Conservation (phyloP, 2,888 invertebrate species). For the Gerosis bhagava region DNA sequence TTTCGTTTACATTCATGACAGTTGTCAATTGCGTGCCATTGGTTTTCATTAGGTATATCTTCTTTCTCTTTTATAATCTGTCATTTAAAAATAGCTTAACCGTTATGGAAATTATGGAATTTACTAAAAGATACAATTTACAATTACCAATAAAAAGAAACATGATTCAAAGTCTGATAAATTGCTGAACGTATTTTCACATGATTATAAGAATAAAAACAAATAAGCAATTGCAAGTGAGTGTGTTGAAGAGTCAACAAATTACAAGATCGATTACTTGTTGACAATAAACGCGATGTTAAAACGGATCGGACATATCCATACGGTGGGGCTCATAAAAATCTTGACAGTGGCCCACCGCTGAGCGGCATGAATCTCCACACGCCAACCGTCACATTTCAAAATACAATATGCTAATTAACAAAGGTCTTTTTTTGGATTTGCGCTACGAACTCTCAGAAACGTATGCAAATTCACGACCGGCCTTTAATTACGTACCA, state of each 20-base stretch:
- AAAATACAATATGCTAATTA: conserved; percentile 82
- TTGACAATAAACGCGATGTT: conserved; percentile 30
- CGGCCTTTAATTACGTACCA: conserved; percentile 74
- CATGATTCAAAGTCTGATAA: no score
- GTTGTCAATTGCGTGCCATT: no score
- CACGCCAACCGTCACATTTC: conserved; percentile 78
- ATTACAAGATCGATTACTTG: conserved; percentile 21
- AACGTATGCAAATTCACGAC: conserved; percentile 75
- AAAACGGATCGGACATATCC: conserved; percentile 46
- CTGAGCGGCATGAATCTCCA: conserved; percentile 68
- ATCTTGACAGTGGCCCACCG: conserved; percentile 64
- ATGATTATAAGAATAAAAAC: no score
- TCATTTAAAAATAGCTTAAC: no score
- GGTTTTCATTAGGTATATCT: no score
- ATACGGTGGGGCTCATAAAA: conserved; percentile 56
- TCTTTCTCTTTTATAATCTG: no score
- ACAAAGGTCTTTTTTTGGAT: conserved; percentile 69
- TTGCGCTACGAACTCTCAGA: conserved; percentile 75
- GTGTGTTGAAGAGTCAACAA: conserved; percentile 7
- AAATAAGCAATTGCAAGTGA: neutral
- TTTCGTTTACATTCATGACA: no score
- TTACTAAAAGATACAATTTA: no score
- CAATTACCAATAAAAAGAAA: no score
- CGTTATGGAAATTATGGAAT: no score
- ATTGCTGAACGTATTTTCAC: no score